These are phyloP conservation scores for Scatophagus argus DNA, from an alignment of 2,113 vertebrate genomes.

Conservation along the genomic window DNA sequence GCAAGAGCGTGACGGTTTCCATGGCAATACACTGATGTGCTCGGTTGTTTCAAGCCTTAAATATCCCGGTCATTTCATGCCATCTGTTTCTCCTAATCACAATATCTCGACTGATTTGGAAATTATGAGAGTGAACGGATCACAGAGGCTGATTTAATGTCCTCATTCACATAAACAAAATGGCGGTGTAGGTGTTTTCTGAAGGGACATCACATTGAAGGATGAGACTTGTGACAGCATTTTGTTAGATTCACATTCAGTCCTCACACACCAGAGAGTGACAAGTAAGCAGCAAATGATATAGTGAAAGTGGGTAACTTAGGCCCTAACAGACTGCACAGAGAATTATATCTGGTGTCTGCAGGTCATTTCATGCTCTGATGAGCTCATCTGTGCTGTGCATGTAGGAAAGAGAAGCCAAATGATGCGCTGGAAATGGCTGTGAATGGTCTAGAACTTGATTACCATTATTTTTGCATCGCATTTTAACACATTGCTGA, in stretches of 20 bases:
- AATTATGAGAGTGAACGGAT: slow-evolving; percentile 60
- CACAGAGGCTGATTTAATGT: slow-evolving; percentile 40
- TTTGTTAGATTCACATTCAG: slow-evolving; percentile 23
- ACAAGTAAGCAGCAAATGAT: slow-evolving; percentile 20
- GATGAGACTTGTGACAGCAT: slow-evolving; percentile 9
- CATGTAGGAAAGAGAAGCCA: neutral
- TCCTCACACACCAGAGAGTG: neutral
- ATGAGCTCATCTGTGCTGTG: neutral
- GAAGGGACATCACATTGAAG: slow-evolving; percentile 26
- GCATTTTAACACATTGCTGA: neutral
- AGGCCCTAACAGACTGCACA: slow-evolving; percentile 3
- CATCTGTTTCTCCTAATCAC: slow-evolving; percentile 76
- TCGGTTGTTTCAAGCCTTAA: slow-evolving; percentile 36
- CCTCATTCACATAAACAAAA: slow-evolving; percentile 25
- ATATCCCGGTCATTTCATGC: slow-evolving; percentile 71
- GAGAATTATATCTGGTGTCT: slow-evolving; percentile 5
- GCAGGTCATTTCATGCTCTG: neutral
- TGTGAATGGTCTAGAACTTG: neutral
- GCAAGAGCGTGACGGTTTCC: slow-evolving; percentile 77
- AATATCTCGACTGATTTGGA: slow-evolving; percentile 57
- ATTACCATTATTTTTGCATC: neutral
- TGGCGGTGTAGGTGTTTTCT: slow-evolving; percentile 29
- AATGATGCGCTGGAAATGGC: slow-evolving; percentile 5
- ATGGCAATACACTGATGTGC: slow-evolving; percentile 70
- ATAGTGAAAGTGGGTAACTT: neutral